These are phyloP conservation scores for Gorsachius goisagi DNA, from an alignment of 2,113 vertebrate genomes.

Conservation along the genomic window DNA sequence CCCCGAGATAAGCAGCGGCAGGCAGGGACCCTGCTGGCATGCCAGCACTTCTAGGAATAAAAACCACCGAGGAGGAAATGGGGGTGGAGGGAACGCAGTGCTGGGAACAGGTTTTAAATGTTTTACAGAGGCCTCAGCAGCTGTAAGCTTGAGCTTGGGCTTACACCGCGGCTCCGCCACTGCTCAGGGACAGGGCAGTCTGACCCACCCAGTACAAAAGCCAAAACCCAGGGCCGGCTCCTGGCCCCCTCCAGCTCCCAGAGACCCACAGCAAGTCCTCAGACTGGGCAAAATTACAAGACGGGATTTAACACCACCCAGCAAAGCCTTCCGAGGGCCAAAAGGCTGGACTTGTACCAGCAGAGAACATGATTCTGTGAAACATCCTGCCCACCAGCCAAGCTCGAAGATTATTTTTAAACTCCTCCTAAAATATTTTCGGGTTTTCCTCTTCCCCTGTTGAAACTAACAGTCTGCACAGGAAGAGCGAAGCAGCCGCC, in stretches of 20 bases:
- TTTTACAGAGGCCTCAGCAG: not conserved
- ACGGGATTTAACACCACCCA: not conserved
- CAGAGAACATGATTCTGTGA: not conserved
- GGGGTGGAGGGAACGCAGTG: not conserved
- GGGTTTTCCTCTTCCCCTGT: constrained; percentile 59
- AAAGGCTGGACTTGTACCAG: not conserved
- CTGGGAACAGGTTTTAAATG: not conserved
- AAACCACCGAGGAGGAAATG: not conserved
- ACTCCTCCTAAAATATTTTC: constrained; percentile 50
- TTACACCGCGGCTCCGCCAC: fast-evolving
- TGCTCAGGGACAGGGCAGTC: not conserved
- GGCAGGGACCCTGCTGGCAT: not conserved
- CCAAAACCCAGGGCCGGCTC: not conserved
- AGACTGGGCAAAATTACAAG: not conserved
- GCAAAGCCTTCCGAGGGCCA: not conserved
- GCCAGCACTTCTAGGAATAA: constrained; percentile 35
- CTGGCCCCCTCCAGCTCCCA: not conserved
- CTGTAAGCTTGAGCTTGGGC: not conserved
- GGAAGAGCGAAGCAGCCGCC: constrained; percentile 8
- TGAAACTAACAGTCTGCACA: constrained; percentile 38
- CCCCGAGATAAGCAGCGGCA: not conserved
- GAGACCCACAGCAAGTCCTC: not conserved
- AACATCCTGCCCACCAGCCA: constrained; percentile 31
- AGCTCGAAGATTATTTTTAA: constrained; percentile 43
- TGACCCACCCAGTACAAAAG: not conserved